Conservation (phyloP, 2,888 invertebrate genomes). For the Tiliacea citrago region DNA sequence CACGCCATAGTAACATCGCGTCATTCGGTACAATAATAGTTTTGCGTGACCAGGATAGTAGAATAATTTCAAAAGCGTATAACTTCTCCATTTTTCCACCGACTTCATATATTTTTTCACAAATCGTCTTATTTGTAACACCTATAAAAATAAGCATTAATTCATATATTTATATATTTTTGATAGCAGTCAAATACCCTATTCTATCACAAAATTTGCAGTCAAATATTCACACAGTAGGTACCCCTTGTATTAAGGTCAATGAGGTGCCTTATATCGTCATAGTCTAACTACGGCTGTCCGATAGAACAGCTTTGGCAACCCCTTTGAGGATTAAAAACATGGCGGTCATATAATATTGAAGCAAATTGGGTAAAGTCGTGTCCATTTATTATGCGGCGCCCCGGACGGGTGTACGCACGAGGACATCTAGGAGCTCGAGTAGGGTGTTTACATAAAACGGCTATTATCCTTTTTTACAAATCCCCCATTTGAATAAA, state of each 20-base stretch:
- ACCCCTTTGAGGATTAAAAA: slow-evolving; percentile 48
- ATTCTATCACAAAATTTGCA: not conserved
- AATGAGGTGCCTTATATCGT: slow-evolving; percentile 2
- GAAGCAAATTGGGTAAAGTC: slow-evolving; percentile 33
- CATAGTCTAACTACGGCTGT: slow-evolving; percentile 3
- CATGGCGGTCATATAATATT: slow-evolving; percentile 29
- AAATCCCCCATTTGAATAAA: slow-evolving; percentile 48
- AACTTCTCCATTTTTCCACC: no score
- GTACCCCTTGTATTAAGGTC: not conserved
- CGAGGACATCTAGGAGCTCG: slow-evolving; percentile 10
- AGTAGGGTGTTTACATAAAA: slow-evolving; percentile 54
- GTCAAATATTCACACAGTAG: not conserved
- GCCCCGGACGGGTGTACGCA: not conserved
- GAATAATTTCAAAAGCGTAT: no score
- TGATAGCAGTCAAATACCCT: no score
- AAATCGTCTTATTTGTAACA: no score
- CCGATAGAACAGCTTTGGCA: slow-evolving; percentile 24
- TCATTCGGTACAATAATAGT: no score
- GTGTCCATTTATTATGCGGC: slow-evolving; percentile 46
- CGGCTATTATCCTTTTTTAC: slow-evolving; percentile 50
- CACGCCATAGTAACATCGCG: no score
- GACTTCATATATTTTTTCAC: no score
- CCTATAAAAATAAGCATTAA: no score
- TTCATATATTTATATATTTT: no score
- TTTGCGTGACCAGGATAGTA: no score